Percentiles rank a stretch among this genome's conserved stretches.
phyloP scores from a whole-genome alignment of 2,888 invertebrate genomes.

The Leptinotarsa peninsularis region DNA sequence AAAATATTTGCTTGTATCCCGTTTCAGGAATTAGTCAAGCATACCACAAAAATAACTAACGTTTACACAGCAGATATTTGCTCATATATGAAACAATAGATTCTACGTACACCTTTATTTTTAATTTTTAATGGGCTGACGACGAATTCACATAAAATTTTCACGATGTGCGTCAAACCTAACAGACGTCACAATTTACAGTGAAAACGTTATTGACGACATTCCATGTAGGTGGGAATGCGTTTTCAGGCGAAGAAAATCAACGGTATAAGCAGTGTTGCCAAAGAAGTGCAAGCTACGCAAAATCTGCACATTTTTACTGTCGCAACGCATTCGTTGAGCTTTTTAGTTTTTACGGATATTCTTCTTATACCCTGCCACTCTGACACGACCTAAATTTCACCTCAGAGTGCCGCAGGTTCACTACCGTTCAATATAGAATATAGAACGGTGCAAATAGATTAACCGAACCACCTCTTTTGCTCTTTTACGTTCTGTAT shows the following conservation, averaged over 20 bases:
- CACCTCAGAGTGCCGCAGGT: too few relatives aligned
- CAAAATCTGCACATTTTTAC: too few relatives aligned
- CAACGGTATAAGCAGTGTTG: neutral
- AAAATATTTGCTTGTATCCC: too few relatives aligned
- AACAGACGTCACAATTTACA: neutral
- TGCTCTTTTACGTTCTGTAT: too few relatives aligned
- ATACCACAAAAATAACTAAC: neutral
- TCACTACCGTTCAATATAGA: too few relatives aligned
- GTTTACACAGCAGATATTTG: neutral
- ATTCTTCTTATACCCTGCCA: too few relatives aligned
- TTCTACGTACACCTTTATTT: neutral
- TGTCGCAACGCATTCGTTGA: too few relatives aligned
- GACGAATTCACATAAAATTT: neutral
- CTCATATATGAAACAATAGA: neutral
- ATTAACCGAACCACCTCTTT: too few relatives aligned
- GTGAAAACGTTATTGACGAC: neutral
- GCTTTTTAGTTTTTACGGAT: too few relatives aligned
- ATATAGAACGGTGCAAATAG: too few relatives aligned
- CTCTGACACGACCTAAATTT: too few relatives aligned
- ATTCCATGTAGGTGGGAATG: neutral
- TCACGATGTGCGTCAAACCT: slow-evolving; percentile 1
- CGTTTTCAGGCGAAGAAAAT: neutral
- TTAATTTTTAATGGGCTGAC: neutral
- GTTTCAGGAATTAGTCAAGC: neutral
- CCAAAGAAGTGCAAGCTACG: too few relatives aligned